Base-by-base conservation (phyloP, 2,797 vertebrate genomes). In the Ptychadena robeensis region DNA sequence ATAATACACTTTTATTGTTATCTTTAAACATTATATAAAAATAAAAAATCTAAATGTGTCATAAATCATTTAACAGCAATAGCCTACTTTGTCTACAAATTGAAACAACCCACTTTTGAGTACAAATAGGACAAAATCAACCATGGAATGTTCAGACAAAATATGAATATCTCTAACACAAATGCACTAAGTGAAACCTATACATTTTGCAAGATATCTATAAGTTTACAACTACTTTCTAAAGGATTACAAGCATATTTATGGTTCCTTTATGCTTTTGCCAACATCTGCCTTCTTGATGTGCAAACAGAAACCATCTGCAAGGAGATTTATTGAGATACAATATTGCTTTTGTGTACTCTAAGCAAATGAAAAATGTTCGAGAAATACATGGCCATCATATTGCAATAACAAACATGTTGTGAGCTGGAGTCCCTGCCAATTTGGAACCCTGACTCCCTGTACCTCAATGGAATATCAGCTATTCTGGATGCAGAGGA, bases 281-380 rank as follows among this genome's bases (percentile, higher is more conserved):
- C 59, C 73, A 65, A 64, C 30, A 37, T 77, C 61, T 66, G 63
- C 18, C 63, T 32, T 35, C 59, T 65, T 64, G 59, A 40, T 65
- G 22, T 34, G 63, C 9, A 77, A 66, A 77, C 73, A 64, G 40
- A 34, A 30, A 25, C 73, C 74, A 48, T 77, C 74, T 48, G 74
- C 32, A 15, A 64, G 57, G 44, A 66, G 18, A 32, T 77, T 64
- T 66, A 77, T 25, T 9, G 28, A 65, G 27, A 40, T 76, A 65
- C 74, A 65, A 37, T 32, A 77, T 65, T 10, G 74, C 11, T 11
- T 12, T 27, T 66, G 38, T 65, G 61, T 40, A 76, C 35, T 40
- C 35, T 15, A 59, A 73, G 34, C 48, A 73, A 59, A 57, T 31
- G 59, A 25, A 64, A 27, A 66, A 66, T 77, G 64, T 22, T 25